Conservation (phyloP, 2,888 invertebrate genomes). For the Parascotia fuliginaria region DNA sequence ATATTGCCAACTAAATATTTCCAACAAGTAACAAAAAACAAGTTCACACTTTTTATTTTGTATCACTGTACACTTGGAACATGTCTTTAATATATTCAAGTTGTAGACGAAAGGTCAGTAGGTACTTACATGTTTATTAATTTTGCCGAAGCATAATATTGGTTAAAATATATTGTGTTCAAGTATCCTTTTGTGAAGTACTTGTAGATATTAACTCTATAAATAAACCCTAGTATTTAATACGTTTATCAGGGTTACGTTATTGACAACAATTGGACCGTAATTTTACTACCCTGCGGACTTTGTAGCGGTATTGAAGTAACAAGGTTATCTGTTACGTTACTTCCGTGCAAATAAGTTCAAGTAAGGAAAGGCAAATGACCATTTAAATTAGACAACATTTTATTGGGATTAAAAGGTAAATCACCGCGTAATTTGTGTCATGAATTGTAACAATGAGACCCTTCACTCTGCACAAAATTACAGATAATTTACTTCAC, state of each 20-base stretch:
- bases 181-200: background rate
- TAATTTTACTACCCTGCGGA: constrained; percentile 10
- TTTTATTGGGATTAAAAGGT: background rate
- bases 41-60: no score
- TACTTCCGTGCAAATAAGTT: background rate
- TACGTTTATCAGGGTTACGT: constrained; percentile 1
- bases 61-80: no score
- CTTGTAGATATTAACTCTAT: background rate
- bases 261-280: background rate
- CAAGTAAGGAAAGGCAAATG: background rate
- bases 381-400: background rate
- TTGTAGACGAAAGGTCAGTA: no score
- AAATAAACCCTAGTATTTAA: background rate
- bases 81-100: no score
- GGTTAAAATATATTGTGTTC: no score
- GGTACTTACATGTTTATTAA: no score
- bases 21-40: no score
- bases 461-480: background rate
- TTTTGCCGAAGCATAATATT: no score
- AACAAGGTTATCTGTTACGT: constrained; percentile 4
- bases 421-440: background rate
- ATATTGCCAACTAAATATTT: no score
- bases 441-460: background rate
- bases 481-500: background rate
- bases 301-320: background rate